Evolutionary conservation across 2,888 invertebrate genomes (phyloP).

Genomic region (Chromoteleia sp.): DNA sequence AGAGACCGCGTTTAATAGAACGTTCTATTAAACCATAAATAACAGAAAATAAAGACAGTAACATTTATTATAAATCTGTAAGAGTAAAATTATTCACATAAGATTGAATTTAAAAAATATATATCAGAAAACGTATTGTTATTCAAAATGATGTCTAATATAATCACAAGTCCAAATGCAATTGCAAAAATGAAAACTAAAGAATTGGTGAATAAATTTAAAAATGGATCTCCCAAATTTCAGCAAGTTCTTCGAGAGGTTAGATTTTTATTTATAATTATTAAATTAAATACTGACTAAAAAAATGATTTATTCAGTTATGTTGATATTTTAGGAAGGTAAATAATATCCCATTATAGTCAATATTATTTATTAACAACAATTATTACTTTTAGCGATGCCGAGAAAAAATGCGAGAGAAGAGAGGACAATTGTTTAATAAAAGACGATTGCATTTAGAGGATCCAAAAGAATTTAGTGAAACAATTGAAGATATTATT

Average conservation of each 20-base stretch:
- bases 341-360: no score
- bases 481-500: constrained; percentile 77
- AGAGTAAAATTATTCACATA: no score
- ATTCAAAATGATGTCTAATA: no score
- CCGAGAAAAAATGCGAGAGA: constrained; percentile 79
- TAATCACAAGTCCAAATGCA: constrained; percentile 74
- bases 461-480: constrained; percentile 71
- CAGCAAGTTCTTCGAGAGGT: constrained; percentile 84
- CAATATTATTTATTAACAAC: constrained; percentile 2
- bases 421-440: constrained; percentile 78
- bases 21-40: no score
- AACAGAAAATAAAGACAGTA: no score
- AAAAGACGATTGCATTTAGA: constrained; percentile 73
- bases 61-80: no score
- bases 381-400: constrained; percentile 76
- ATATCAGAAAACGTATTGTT: no score
- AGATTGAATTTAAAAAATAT: no score
- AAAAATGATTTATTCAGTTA: not conserved
- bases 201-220: constrained; percentile 76
- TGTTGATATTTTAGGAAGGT: not conserved
- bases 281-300: not conserved
- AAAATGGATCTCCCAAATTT: constrained; percentile 82
- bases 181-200: constrained; percentile 75
- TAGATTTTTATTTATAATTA: constrained; percentile 62
- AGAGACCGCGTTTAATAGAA: no score